A percentile compares a stretch with the other conserved stretches of the same genome.
These are phyloP conservation scores for Belonocnema kinseyi DNA, from an alignment of 1,140 invertebrate species.

Conservation along the genomic window DNA sequence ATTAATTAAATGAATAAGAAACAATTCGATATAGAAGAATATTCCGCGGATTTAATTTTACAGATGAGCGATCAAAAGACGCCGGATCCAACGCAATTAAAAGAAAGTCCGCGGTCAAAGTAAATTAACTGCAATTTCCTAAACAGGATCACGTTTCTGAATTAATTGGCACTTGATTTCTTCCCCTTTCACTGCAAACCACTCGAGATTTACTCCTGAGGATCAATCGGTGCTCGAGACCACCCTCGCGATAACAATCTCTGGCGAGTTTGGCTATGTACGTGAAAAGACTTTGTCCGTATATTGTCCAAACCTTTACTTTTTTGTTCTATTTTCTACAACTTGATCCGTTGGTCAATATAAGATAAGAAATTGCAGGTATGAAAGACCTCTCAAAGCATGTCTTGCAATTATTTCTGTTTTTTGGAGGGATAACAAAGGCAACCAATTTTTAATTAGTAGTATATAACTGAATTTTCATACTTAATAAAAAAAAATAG, in stretches of 20 bases:
- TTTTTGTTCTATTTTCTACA: background rate
- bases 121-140: constrained; percentile 24
- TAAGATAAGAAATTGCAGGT: background rate
- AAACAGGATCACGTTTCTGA: constrained; percentile 33
- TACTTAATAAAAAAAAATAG: no score
- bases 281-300: background rate
- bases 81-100: constrained; percentile 13
- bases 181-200: constrained; percentile 33
- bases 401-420: no score
- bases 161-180: constrained; percentile 60
- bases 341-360: background rate
- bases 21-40: no score
- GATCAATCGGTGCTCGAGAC: constrained; percentile 26
- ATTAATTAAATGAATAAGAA: no score
- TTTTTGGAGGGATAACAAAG: no score
- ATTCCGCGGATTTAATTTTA: no score
- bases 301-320: background rate
- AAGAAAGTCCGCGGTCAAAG: constrained; percentile 17
- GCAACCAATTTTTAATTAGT: no score
- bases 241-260: constrained; percentile 30
- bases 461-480: no score
- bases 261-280: constrained; percentile 6
- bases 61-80: background rate
- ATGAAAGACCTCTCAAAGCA: no score
- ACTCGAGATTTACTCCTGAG: constrained; percentile 39